These are phyloP conservation scores for Agelaius phoeniceus DNA, from an alignment of 2,113 vertebrate species.

Conservation along the genomic window DNA sequence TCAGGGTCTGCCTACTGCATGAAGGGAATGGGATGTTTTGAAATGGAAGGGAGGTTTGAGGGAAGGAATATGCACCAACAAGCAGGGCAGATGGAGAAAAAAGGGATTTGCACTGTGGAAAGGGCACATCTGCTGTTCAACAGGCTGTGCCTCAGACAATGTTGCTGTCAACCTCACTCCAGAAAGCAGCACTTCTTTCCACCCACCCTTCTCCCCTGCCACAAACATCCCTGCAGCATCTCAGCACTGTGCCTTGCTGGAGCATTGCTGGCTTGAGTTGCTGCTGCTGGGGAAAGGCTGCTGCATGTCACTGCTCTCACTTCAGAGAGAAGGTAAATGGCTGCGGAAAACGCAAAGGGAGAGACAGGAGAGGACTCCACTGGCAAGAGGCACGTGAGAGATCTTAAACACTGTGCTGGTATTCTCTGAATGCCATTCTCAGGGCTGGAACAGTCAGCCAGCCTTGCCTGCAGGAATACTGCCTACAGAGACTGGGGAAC, in stretches of 20 bases:
- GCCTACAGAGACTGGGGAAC: background rate
- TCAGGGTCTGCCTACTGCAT: background rate
- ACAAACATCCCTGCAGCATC: background rate
- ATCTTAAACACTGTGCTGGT: background rate
- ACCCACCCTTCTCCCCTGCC: background rate
- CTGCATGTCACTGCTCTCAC: background rate
- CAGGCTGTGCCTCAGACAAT: background rate
- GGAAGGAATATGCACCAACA: background rate
- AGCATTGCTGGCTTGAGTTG: background rate
- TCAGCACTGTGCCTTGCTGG: background rate
- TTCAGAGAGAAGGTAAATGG: background rate
- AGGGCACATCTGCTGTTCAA: background rate
- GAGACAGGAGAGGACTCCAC: background rate
- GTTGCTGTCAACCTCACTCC: background rate
- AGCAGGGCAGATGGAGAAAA: background rate
- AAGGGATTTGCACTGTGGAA: background rate
- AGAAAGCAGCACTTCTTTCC: conserved; percentile 28
- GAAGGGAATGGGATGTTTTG: background rate
- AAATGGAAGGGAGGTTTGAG: background rate
- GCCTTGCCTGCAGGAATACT: background rate
- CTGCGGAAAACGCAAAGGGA: background rate
- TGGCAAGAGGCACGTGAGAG: background rate
- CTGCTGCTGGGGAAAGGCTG: background rate
- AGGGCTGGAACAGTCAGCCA: background rate
- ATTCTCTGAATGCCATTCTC: background rate